Percentiles rank a stretch among this genome's conserved stretches.
Evolutionary conservation across 2,888 invertebrate species (phyloP).

Genomic region (Bhutanitis thaidina): DNA sequence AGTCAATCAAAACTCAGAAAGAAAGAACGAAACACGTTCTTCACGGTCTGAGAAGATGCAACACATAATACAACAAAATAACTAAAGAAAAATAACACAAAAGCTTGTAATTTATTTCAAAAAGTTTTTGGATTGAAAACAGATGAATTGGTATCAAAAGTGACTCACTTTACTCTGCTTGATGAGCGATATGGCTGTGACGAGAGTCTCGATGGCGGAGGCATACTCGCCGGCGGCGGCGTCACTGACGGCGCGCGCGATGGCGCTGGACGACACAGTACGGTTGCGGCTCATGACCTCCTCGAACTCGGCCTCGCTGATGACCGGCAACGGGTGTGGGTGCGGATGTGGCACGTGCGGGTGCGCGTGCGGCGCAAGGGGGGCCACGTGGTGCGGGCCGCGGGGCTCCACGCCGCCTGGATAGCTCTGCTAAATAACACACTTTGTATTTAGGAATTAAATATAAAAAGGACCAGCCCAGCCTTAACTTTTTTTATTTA

Average conservation of each 20-base stretch:
- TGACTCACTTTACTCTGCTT: constrained; percentile 94
- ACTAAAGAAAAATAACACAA: too few species aligned
- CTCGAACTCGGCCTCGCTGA: constrained; percentile 97
- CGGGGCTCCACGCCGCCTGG: constrained; percentile 42
- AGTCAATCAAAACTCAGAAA: too few species aligned
- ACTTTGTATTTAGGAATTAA: too few species aligned
- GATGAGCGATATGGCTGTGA: constrained; percentile 98
- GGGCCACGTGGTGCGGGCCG: constrained; percentile 32
- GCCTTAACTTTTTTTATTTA: too few species aligned
- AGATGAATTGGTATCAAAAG: too few species aligned
- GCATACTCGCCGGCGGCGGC: constrained; percentile 98
- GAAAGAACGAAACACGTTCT: too few species aligned
- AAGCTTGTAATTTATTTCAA: too few species aligned
- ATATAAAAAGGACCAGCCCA: too few species aligned
- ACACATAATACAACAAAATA: too few species aligned
- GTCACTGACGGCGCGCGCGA: constrained; percentile 97
- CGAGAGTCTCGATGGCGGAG: constrained; percentile 98
- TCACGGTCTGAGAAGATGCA: too few species aligned
- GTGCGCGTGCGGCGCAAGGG: constrained; percentile 35
- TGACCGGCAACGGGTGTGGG: constrained; percentile 51
- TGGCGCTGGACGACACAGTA: constrained; percentile 98
- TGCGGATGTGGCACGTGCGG: constrained; percentile 32
- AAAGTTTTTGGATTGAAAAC: too few species aligned
- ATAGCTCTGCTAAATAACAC: constrained; percentile 44
- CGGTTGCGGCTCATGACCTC: constrained; percentile 98